phyloP scores from a whole-genome alignment of 2,888 invertebrate genomes.

The Cerceris ruficornis region DNA sequence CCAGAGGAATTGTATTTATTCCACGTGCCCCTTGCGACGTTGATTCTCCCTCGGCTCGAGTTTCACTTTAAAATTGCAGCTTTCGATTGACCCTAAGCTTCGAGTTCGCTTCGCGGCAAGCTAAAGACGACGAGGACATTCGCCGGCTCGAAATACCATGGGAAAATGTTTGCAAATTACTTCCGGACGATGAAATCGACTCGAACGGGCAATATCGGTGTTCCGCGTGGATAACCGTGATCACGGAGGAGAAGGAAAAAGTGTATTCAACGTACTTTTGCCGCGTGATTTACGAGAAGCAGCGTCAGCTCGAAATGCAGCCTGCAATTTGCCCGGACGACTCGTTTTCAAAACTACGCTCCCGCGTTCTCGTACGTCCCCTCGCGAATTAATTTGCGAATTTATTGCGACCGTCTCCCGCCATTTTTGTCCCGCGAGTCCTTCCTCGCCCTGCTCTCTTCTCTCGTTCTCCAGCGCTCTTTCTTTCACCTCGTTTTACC shows the following conservation, averaged over 20 bases:
- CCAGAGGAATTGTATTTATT: too few species aligned
- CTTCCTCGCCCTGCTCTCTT: neutral
- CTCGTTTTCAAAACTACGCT: slow-evolving; percentile 16
- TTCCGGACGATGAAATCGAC: neutral
- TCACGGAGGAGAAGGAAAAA: neutral
- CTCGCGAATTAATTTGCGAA: slow-evolving; percentile 23
- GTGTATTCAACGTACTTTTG: slow-evolving; percentile 8
- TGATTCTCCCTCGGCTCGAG: too few species aligned
- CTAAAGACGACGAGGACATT: neutral
- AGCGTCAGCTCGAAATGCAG: slow-evolving; percentile 29
- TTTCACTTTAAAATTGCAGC: too few species aligned
- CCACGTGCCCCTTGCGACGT: too few species aligned
- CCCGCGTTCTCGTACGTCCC: neutral
- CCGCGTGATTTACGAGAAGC: slow-evolving; percentile 30
- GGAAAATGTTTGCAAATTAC: slow-evolving; percentile 5
- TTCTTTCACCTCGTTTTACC: neutral
- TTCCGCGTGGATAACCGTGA: neutral
- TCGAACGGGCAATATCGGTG: slow-evolving; percentile 6
- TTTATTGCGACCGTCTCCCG: slow-evolving; percentile 19
- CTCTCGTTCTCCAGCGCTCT: neutral
- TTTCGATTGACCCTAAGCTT: too few species aligned
- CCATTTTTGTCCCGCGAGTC: slow-evolving; percentile 1
- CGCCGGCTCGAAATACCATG: neutral
- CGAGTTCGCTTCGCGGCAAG: too few species aligned
- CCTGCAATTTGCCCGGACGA: slow-evolving; percentile 13